A percentile compares a stretch with the other conserved stretches of the same genome.
Conservation (phyloP, 2,888 invertebrate genomes). For the Trypoxylon attenuatum region DNA sequence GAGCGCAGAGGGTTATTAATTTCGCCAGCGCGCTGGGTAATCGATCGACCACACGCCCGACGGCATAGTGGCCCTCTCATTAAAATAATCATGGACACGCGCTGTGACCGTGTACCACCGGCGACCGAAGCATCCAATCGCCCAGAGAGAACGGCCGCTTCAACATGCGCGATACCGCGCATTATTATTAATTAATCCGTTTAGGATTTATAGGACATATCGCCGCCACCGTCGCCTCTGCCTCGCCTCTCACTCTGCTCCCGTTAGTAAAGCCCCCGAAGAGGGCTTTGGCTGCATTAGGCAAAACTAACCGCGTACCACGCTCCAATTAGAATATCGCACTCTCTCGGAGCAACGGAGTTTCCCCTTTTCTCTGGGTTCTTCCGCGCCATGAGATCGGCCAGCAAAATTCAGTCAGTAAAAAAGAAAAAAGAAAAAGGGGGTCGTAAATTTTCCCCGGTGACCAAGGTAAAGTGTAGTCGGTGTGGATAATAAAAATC, state of each 20-base stretch:
- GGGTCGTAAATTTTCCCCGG: too few relatives aligned
- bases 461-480: neutral
- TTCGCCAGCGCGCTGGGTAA: conserved; percentile 52
- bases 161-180: conserved; percentile 48
- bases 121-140: neutral
- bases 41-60: conserved; percentile 55
- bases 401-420: too few relatives aligned
- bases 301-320: neutral
- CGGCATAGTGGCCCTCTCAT: conserved; percentile 50
- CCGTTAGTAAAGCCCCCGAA: too few relatives aligned
- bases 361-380: too few relatives aligned
- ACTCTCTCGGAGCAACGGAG: neutral
- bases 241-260: too few relatives aligned
- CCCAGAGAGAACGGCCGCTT: conserved; percentile 21
- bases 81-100: conserved; percentile 59
- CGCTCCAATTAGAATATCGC: neutral
- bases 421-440: too few relatives aligned
- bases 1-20: conserved; percentile 53
- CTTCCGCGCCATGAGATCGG: too few relatives aligned
- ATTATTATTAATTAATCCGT: conserved; percentile 60
- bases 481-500: neutral
- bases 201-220: conserved; percentile 55
- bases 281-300: neutral
- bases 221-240: conserved; percentile 24
- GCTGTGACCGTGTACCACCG: conserved; percentile 32